phyloP scores from a whole-genome alignment of 2,113 vertebrate species.

The Calypte anna region DNA sequence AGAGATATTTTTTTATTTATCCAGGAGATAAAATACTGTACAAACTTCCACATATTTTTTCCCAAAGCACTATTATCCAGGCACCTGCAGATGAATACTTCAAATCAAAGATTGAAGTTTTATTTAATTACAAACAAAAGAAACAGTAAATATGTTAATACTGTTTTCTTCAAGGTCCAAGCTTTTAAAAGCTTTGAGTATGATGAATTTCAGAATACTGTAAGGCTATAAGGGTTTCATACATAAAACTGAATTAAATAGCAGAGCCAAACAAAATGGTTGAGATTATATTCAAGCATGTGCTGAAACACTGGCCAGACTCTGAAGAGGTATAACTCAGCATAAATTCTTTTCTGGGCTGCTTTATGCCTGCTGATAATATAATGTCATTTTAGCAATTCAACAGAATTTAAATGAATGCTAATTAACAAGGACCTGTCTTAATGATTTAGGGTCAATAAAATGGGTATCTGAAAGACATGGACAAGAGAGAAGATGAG shows the following conservation, averaged over 20 bases:
- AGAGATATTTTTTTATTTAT: neutral
- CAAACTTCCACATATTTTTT: neutral
- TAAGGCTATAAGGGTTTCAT: neutral
- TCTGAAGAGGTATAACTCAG: conserved; percentile 1
- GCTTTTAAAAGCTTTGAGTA: neutral
- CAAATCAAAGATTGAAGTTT: neutral
- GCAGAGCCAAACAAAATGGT: neutral
- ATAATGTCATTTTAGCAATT: conserved; percentile 47
- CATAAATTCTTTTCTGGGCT: conserved; percentile 4
- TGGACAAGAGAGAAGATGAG: neutral
- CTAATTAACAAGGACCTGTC: conserved; percentile 45
- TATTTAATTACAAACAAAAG: neutral
- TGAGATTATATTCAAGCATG: neutral
- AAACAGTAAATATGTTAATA: neutral
- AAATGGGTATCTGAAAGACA: neutral
- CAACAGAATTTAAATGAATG: conserved; percentile 24
- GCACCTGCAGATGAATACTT: neutral
- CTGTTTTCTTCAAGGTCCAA: neutral
- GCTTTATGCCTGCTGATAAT: conserved; percentile 38
- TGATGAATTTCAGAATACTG: neutral
- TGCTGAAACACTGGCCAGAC: neutral
- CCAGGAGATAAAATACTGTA: neutral
- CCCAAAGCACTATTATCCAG: neutral
- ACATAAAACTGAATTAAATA: neutral
- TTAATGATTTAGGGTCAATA: conserved; percentile 25